Percentiles rank a stretch among this genome's conserved stretches.
Evolutionary conservation across 2,797 vertebrate genomes (phyloP).

Genomic region (Alfaro cultratus): DNA sequence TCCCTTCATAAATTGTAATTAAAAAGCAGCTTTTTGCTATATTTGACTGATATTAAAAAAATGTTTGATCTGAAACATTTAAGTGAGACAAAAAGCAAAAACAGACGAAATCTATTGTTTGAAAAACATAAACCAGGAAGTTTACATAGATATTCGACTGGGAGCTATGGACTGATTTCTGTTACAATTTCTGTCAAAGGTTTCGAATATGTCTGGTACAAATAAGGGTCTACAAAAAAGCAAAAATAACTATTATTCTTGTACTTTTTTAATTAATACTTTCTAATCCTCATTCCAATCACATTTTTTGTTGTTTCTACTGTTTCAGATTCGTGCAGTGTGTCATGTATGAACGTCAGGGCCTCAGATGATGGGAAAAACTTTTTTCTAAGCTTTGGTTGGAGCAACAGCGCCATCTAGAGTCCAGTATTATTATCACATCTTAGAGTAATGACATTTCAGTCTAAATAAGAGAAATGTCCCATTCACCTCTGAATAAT

Average conservation of each 20-base stretch:
- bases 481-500: background rate
- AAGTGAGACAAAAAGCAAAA: background rate
- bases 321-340: background rate
- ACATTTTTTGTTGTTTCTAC: background rate
- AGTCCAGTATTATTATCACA: background rate
- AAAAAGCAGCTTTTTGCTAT: background rate
- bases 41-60: background rate
- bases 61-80: background rate
- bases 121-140: background rate
- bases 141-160: background rate
- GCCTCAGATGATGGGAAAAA: background rate
- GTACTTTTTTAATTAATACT: too few species aligned
- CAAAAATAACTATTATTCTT: background rate
- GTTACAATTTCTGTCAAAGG: background rate
- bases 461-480: background rate
- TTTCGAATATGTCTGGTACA: background rate
- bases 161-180: background rate
- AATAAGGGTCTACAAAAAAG: background rate
- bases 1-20: background rate
- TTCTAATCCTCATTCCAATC: background rate
- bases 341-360: background rate
- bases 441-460: background rate
- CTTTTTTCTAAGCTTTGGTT: background rate
- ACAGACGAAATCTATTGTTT: background rate
- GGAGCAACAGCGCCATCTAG: background rate